Percentiles rank a stretch among this genome's conserved stretches.
These are phyloP conservation scores for Acanthaster planci DNA, from an alignment of 35 echinoderm and acorn worm genomes.

Conservation along the genomic window DNA sequence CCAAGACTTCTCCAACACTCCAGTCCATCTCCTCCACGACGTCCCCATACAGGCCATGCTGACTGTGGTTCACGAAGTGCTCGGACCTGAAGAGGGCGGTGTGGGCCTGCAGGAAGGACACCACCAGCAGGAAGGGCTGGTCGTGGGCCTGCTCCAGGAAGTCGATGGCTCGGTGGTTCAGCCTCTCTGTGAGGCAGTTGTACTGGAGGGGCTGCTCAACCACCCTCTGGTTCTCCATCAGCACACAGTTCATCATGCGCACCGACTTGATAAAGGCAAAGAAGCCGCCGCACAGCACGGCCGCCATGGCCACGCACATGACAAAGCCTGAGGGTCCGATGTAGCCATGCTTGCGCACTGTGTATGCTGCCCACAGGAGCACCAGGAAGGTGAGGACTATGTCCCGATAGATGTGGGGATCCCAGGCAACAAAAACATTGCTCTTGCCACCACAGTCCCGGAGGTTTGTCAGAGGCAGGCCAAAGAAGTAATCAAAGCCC, in stretches of 20 bases:
- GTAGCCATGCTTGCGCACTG: conserved; percentile 1
- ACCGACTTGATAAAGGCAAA: conserved; percentile 38
- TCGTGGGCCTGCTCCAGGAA: conserved; percentile 83
- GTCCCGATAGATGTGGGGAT: conserved; percentile 65
- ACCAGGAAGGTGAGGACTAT: conserved; percentile 53
- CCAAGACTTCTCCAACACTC: conserved; percentile 84
- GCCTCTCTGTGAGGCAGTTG: conserved; percentile 74
- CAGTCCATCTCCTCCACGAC: conserved; percentile 91
- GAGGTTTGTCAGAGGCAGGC: conserved; percentile 90
- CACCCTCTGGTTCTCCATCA: conserved; percentile 91
- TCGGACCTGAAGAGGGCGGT: conserved; percentile 80
- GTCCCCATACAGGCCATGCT: conserved; percentile 87
- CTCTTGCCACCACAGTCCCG: conserved; percentile 81
- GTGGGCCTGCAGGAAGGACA: conserved; percentile 81
- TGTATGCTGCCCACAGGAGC: conserved; percentile 40
- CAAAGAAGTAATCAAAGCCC: conserved; percentile 97
- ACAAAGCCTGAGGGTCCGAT: conserved; percentile 21
- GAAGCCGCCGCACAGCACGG: conserved; percentile 14
- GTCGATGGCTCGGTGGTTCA: conserved; percentile 66
- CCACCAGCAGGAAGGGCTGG: conserved; percentile 68
- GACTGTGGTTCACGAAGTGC: conserved; percentile 52
- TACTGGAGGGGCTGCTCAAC: conserved; percentile 88
- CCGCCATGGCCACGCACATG: not conserved
- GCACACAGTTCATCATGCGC: conserved; percentile 87
- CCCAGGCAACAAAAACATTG: conserved; percentile 75